Conservation (phyloP, 2,797 vertebrate genomes). For the Phyllotis vaccarum region DNA sequence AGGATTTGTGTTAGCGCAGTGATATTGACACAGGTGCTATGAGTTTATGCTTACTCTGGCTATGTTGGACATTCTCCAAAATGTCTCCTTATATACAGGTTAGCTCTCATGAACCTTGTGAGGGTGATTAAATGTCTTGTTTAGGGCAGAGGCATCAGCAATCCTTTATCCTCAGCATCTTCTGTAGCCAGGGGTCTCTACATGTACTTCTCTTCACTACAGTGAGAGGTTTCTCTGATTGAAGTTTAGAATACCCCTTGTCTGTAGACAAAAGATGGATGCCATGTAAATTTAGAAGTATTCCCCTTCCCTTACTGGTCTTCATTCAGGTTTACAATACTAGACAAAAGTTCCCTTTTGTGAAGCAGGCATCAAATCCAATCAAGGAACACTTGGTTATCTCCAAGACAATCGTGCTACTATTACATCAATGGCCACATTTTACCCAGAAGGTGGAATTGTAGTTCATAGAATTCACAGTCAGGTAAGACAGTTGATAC, state of each 20-base stretch:
- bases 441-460: background rate
- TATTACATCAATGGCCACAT: background rate
- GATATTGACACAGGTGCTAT: background rate
- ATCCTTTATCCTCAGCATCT: background rate
- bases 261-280: background rate
- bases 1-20: background rate
- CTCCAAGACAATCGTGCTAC: background rate
- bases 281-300: background rate
- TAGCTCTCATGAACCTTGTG: background rate
- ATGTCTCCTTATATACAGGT: background rate
- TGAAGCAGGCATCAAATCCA: background rate
- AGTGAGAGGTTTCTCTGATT: background rate
- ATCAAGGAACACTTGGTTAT: background rate
- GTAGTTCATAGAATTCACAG: background rate
- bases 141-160: background rate
- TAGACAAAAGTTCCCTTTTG: background rate
- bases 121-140: background rate
- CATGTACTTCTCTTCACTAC: background rate
- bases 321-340: background rate
- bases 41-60: background rate
- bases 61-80: background rate
- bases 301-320: background rate
- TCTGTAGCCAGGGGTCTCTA: background rate
- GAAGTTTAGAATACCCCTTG: background rate
- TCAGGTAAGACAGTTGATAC: background rate